These are phyloP conservation scores for Encarsia formosa DNA, from an alignment of 2,888 invertebrate genomes.

Conservation along the genomic window DNA sequence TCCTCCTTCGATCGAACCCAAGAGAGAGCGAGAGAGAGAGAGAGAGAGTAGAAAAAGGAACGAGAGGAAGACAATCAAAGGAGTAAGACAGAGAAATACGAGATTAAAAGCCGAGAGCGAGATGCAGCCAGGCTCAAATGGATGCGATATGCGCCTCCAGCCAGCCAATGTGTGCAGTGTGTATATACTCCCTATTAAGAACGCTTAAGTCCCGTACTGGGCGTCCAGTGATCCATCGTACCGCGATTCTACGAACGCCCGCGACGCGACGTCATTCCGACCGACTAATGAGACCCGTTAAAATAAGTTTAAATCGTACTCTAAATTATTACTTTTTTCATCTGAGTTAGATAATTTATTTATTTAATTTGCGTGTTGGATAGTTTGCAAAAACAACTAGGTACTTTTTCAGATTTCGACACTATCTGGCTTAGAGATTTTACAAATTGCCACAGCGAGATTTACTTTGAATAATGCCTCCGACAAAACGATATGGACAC, in stretches of 20 bases:
- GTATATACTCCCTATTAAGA: constrained; percentile 42
- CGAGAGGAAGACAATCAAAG: constrained; percentile 13
- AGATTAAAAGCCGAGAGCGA: no score
- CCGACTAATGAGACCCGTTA: constrained; percentile 26
- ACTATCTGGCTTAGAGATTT: no score
- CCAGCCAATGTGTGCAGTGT: no score
- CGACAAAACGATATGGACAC: no score
- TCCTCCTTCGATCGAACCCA: background rate
- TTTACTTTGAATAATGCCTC: no score
- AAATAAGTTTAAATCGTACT: constrained; percentile 26
- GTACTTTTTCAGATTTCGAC: no score
- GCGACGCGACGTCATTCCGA: background rate
- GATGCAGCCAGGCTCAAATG: background rate
- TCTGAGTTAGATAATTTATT: no score
- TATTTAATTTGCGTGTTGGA: no score
- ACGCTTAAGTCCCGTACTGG: constrained; percentile 48
- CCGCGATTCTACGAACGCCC: constrained; percentile 42
- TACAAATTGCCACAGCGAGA: no score
- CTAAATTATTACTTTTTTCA: constrained; percentile 25
- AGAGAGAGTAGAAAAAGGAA: constrained; percentile 11
- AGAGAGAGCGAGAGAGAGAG: constrained; percentile 22
- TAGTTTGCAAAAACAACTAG: no score
- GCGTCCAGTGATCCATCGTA: constrained; percentile 47
- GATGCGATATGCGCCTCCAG: constrained; percentile 28
- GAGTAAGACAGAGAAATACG: no score